Percentiles rank a stretch among this genome's conserved stretches.
Conservation (phyloP, 2,797 vertebrate genomes). For the Pogonophryne albipinna region DNA sequence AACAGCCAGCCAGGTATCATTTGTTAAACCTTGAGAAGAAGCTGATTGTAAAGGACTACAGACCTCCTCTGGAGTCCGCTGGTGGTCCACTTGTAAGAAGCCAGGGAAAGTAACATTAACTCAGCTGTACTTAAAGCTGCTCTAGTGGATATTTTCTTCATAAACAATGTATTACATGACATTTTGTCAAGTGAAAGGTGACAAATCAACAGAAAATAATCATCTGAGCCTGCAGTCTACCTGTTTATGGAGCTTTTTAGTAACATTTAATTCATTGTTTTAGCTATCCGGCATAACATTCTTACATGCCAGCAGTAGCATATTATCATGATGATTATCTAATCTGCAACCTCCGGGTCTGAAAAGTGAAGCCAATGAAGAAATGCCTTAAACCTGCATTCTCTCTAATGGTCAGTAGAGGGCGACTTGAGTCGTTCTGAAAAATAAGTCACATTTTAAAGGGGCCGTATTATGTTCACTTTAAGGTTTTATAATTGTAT, state of each 20-base stretch:
- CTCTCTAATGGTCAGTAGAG: no score
- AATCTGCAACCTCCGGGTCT: not conserved
- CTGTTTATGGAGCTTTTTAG: not conserved
- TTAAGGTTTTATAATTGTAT: no score
- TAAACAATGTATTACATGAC: not conserved
- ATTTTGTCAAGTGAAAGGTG: not conserved
- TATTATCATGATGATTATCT: not conserved
- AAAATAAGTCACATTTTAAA: no score
- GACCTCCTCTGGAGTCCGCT: conserved; percentile 39
- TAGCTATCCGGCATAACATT: not conserved
- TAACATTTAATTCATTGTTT: not conserved
- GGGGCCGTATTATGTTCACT: no score
- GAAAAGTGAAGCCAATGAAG: no score
- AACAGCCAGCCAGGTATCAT: conserved; percentile 41
- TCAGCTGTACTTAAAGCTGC: conserved; percentile 20
- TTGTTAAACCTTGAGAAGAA: conserved; percentile 53
- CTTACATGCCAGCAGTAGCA: not conserved
- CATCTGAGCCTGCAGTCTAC: not conserved
- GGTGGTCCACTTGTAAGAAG: conserved; percentile 24
- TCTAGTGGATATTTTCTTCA: not conserved
- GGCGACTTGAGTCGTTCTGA: no score
- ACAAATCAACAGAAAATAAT: not conserved
- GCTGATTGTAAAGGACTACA: conserved; percentile 44
- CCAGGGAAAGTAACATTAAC: not conserved
- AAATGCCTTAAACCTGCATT: no score